Percentiles rank a stretch among this genome's conserved stretches.
phyloP scores from a whole-genome alignment of 2,113 vertebrate species.

The Xenotilapia flavipinnis region DNA sequence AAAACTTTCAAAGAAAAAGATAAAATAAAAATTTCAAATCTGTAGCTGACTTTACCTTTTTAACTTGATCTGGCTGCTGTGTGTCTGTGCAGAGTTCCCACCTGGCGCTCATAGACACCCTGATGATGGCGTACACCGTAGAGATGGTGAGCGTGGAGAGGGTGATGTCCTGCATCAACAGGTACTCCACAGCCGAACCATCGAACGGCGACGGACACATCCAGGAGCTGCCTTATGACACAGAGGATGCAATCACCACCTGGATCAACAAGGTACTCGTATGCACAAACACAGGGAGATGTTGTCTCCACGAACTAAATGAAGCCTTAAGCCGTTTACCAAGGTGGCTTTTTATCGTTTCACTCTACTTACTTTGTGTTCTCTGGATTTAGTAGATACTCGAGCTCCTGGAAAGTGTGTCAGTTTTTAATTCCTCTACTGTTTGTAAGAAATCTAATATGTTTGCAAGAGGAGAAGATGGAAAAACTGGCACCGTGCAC shows the following conservation, averaged over 20 bases:
- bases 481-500: neutral
- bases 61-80: neutral
- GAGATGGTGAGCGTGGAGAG: conserved; percentile 97
- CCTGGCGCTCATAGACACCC: conserved; percentile 90
- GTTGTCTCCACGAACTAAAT: neutral
- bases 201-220: conserved; percentile 17
- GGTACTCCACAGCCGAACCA: conserved; percentile 77
- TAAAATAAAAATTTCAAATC: neutral
- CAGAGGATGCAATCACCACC: conserved; percentile 89
- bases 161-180: conserved; percentile 85
- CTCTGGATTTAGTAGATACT: neutral
- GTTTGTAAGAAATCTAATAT: neutral
- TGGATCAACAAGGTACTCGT: conserved; percentile 94
- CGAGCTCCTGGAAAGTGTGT: neutral
- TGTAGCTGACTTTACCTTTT: neutral
- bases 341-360: neutral
- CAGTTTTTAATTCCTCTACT: neutral
- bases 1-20: neutral
- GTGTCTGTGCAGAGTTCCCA: conserved; percentile 81
- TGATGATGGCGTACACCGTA: conserved; percentile 98
- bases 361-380: neutral
- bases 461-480: neutral
- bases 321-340: neutral
- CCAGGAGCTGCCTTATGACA: conserved; percentile 90
- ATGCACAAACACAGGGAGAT: neutral